These are phyloP conservation scores for Luperina testacea DNA, from an alignment of 2,888 invertebrate species.

Conservation along the genomic window DNA sequence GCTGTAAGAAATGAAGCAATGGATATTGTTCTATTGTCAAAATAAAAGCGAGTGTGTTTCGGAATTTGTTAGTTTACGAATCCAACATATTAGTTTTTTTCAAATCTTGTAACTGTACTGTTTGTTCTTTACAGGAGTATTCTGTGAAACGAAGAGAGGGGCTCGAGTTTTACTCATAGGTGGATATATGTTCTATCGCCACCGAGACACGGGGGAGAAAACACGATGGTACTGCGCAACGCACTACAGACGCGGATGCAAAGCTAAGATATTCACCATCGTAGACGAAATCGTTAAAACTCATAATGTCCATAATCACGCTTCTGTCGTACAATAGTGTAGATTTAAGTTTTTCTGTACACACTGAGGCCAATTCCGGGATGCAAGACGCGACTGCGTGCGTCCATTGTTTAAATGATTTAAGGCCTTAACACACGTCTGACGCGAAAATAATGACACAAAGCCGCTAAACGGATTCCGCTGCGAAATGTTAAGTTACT, in stretches of 20 bases:
- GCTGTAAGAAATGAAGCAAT: not conserved
- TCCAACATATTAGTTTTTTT: not conserved
- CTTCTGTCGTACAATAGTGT: not conserved
- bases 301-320: constrained; percentile 29
- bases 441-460: not conserved
- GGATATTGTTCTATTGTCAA: not conserved
- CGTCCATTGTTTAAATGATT: not conserved
- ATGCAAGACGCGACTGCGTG: not conserved
- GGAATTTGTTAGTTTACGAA: not conserved
- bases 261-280: constrained; percentile 27
- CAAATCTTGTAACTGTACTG: not conserved
- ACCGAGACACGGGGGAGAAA: constrained; percentile 17
- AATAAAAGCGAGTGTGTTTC: not conserved
- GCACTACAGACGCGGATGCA: constrained; percentile 29
- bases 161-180: constrained; percentile 24
- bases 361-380: too few relatives aligned
- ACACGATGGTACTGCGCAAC: constrained; percentile 39
- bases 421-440: not conserved
- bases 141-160: constrained; percentile 28
- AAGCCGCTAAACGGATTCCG: not conserved
- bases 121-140: constrained; percentile 19
- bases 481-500: not conserved
- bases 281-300: not conserved
- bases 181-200: constrained; percentile 35
- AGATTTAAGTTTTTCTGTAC: not conserved